Base-by-base conservation (phyloP, 2,797 vertebrate species). In the Miichthys miiuy region DNA sequence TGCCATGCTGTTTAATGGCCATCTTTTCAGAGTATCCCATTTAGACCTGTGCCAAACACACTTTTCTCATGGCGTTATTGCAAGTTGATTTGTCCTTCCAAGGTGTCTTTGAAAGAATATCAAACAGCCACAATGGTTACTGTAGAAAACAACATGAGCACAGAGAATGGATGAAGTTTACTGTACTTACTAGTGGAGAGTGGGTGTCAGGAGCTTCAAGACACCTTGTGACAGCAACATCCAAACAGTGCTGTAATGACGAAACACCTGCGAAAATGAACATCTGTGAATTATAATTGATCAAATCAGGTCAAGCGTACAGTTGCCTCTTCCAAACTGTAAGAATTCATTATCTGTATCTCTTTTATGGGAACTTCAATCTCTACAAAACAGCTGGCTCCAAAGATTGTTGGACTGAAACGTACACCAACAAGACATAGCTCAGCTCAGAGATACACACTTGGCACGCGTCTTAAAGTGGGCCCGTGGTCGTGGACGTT, bases 231-330 rank as follows among this genome's bases (percentile, higher is more conserved):
- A 70, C 30, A 21, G 48, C 21, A 62, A 30, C 58, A 27, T 47
- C 9, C 30, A 54, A 62, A 63, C 17, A 16, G 52, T 17, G 47
- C 47, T 60, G n/a, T 25, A 44, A 52, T 30, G 34, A 12, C 3
- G 2, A 62, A 75, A 71, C 66, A 8, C 46, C 61, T 47, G 73
- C 63, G 69, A 52, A 75, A 77, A 71, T 50, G 30, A 86, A 80
- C 84, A 83, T 76, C 82, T 77, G 65, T 75, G 46, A 47, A 56
- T 81, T 81, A 82, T 76, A 87, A 78, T 78, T 81, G 73, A 72
- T 71, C 58, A 46, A 23, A 57, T 60, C 34, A 44, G 69, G 54
- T 71, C 71, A 81, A 60, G 52, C 34, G 57, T 41, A 34, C 11
- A 64, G 60, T 25, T 21, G 60, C 46, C 38, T 63, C 68, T 78